These are phyloP conservation scores for Dysidea cf. avara DNA, from an alignment of 37 sponge, comb jelly and placozoan species.

Conservation along the genomic window DNA sequence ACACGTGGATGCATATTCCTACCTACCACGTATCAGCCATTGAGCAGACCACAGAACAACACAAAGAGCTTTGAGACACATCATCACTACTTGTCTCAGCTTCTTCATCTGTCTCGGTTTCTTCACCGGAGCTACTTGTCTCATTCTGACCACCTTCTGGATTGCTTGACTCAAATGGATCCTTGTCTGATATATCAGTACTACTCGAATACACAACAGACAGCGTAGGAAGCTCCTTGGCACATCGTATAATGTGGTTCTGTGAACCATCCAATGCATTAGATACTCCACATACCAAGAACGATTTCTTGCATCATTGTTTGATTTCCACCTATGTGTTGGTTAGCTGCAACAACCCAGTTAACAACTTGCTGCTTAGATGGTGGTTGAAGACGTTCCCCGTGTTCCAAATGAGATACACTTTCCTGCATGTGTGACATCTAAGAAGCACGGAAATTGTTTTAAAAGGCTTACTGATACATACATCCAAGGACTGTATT, in stretches of 20 bases:
- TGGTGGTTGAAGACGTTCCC: neutral
- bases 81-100: too few species aligned
- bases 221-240: slow-evolving; percentile 1
- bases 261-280: slow-evolving; percentile 20
- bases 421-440: slow-evolving; percentile 6
- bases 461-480: slow-evolving; percentile 23
- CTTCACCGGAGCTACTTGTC: too few species aligned
- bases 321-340: neutral
- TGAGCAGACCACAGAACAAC: too few species aligned
- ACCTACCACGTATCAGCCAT: too few species aligned
- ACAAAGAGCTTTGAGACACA: too few species aligned
- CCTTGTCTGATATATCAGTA: too few species aligned
- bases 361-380: slow-evolving; percentile 3
- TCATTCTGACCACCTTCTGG: too few species aligned
- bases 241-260: slow-evolving; percentile 9
- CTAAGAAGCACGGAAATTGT: neutral
- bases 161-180: too few species aligned
- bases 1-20: too few species aligned
- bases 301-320: slow-evolving; percentile 40
- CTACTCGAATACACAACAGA: too few species aligned
- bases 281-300: slow-evolving; percentile 31
- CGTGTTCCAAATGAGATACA: neutral
- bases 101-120: too few species aligned
- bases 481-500: slow-evolving; percentile 31
- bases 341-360: slow-evolving; percentile 13